phyloP scores from a whole-genome alignment of 2,113 vertebrate genomes.

The Vulpes lagopus region DNA sequence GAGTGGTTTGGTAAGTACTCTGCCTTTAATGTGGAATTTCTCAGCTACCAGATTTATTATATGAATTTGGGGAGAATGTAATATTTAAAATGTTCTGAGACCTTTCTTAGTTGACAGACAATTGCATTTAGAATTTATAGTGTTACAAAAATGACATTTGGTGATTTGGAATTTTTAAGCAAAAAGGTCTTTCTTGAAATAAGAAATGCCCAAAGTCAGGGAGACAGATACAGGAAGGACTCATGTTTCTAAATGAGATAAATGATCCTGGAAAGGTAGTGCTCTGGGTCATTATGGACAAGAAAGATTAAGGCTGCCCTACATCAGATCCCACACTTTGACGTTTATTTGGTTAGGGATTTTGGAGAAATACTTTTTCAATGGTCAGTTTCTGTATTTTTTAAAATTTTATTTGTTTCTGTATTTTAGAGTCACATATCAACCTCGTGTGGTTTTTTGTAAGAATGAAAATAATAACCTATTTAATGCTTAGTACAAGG shows the following conservation, averaged over 20 bases:
- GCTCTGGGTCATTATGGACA: neutral
- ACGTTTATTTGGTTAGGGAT: neutral
- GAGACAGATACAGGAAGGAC: neutral
- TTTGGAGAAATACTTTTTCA: neutral
- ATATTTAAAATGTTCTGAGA: neutral
- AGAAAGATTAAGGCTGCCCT: neutral
- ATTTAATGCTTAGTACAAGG: neutral
- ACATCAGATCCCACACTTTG: neutral
- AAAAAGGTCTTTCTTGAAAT: neutral
- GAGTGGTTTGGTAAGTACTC: conserved; percentile 31
- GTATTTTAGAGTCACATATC: neutral
- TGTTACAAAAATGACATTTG: conserved; percentile 37
- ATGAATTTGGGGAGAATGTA: neutral
- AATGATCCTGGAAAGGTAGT: neutral
- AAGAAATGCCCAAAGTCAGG: neutral
- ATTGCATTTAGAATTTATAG: conserved; percentile 50
- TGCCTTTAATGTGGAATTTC: conserved; percentile 31
- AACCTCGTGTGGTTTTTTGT: neutral
- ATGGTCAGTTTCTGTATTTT: neutral
- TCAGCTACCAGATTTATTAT: neutral
- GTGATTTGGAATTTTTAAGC: neutral
- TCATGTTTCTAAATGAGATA: neutral
- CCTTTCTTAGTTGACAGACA: conserved; percentile 10
- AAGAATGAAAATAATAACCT: neutral
- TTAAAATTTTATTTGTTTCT: neutral